A percentile compares a stretch with the other conserved stretches of the same genome.
phyloP scores from a whole-genome alignment of 2,113 vertebrate genomes.

The mouse (Mus musculus) region DNA sequence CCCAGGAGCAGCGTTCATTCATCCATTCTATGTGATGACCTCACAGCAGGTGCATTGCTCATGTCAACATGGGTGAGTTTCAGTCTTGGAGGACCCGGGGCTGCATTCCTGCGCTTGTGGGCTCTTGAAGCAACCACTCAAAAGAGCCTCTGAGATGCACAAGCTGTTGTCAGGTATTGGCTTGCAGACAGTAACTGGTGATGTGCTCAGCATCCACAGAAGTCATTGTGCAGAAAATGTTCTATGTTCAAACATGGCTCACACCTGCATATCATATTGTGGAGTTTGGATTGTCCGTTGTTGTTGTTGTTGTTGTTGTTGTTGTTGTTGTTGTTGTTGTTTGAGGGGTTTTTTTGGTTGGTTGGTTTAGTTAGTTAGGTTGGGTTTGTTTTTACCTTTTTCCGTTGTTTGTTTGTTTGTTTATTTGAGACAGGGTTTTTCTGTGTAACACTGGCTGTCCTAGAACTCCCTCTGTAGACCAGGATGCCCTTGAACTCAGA shows the following conservation, averaged over 20 bases:
- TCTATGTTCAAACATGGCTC: conserved; percentile 25
- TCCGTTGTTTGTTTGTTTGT: neutral
- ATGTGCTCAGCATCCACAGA: neutral
- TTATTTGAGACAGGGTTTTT: neutral
- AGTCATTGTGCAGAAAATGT: neutral
- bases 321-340: conserved; percentile 18
- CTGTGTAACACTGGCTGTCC: neutral
- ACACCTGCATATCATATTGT: neutral
- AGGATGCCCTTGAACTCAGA: neutral
- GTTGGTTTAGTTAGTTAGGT: neutral
- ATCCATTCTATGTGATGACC: neutral
- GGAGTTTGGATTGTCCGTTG: neutral
- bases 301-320: neutral
- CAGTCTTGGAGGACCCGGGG: neutral
- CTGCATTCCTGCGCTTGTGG: neutral
- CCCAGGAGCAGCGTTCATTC: neutral
- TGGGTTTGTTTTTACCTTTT: neutral
- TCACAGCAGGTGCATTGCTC: neutral
- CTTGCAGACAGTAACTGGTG: neutral
- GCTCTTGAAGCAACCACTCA: neutral
- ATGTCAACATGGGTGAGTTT: neutral
- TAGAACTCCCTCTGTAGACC: neutral
- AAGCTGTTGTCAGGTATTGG: neutral
- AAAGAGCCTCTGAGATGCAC: neutral
- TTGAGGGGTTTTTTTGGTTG: neutral